Evolutionary conservation across 2,888 invertebrate genomes (phyloP).

Genomic region (Caradrina kadenii): DNA sequence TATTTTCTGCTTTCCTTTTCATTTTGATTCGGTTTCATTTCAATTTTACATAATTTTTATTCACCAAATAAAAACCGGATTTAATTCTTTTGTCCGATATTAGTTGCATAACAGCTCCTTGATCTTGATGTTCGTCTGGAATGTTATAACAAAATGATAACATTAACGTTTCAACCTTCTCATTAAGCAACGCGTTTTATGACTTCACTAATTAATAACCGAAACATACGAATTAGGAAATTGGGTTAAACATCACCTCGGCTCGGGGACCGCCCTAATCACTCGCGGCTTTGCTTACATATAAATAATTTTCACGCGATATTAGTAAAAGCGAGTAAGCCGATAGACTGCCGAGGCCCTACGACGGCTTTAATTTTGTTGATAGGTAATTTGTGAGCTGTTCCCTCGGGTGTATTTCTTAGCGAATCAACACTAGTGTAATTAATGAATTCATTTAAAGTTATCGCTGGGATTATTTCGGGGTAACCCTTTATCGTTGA

Average conservation of each 20-base stretch:
- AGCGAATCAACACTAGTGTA: slow-evolving; percentile 88
- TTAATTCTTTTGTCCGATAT: background rate
- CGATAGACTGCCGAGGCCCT: slow-evolving; percentile 75
- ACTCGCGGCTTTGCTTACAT: slow-evolving; percentile 67
- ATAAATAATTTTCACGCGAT: slow-evolving; percentile 73
- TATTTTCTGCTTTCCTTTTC: too few species aligned
- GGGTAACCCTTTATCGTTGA: slow-evolving; percentile 60
- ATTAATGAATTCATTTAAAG: slow-evolving; percentile 88
- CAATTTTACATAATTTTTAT: too few species aligned
- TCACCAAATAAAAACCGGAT: too few species aligned
- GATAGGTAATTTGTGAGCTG: slow-evolving; percentile 82
- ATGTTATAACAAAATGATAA: slow-evolving; percentile 30
- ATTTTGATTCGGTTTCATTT: too few species aligned
- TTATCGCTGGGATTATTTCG: slow-evolving; percentile 76
- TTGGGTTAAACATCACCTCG: slow-evolving; percentile 64
- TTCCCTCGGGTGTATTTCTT: slow-evolving; percentile 81
- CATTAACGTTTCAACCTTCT: slow-evolving; percentile 40
- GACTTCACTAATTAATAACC: slow-evolving; percentile 66
- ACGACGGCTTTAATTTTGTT: slow-evolving; percentile 81
- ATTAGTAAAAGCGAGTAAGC: slow-evolving; percentile 72
- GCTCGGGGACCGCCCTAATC: slow-evolving; percentile 62
- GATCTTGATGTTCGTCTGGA: background rate
- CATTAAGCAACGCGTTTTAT: slow-evolving; percentile 52
- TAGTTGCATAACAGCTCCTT: background rate
- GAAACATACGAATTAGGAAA: slow-evolving; percentile 64